Evolutionary conservation across 2,797 vertebrate genomes (phyloP), one percentile per base, ranked within the genome.

Genomic region (Tangara arthus): DNA sequence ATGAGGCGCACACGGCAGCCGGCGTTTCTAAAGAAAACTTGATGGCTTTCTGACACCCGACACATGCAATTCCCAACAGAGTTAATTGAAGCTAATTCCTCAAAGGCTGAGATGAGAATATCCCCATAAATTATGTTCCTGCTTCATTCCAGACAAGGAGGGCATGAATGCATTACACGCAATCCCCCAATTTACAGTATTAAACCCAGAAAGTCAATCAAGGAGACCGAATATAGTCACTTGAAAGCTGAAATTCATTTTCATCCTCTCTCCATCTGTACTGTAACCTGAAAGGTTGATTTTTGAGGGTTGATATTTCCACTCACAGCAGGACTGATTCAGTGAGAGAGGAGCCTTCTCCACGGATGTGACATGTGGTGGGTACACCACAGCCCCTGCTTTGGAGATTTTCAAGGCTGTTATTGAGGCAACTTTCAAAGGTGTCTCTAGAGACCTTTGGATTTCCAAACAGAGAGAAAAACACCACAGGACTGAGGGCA

Each of bases 41-140:
- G 95, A 95, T 90, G 93, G 82, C 90, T 95, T 91, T 64, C 82
- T 95, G 94, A 95, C 95, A 95, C 50, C 57, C 8, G 7, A 73
- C 80, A 88, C 87, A 86, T 73, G 71, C 93, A 92, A 93, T 96
- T 96, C 95, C 95, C 94, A 88, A 44, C 89, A 84, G 95, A 93
- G 85, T 91, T 94, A 96, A 96, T 93, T 96, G 93, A 95, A 94
- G 91, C 88, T 96, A 96, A 96, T 96, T 94, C 94, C 94, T 94
- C 93, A 94, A 96, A 94, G 94, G 87, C 93, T 96, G 82, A 96
- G 91, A 94, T 78, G 92, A 97, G 94, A 96, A 92, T 91, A 96
- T 93, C 91, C 87, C 69, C 92, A 86, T 93, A 90, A 95, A 95
- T 96, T 96, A 94, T n/a, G 79, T 94, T 95, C 91, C 85, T 73